These are phyloP conservation scores for Conus ventricosus DNA, from an alignment of 1,140 invertebrate species.

Conservation along the genomic window DNA sequence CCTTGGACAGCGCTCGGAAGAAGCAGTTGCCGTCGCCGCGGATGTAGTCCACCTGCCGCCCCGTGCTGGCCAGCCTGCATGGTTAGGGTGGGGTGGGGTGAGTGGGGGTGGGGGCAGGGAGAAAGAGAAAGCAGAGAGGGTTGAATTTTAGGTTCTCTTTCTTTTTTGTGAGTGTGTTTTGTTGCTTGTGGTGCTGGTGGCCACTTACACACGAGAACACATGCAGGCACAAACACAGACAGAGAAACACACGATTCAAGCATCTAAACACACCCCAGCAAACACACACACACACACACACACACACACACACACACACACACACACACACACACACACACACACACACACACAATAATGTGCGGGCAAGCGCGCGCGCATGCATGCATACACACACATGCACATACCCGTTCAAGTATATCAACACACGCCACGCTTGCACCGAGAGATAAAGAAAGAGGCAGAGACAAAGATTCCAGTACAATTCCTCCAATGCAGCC, in stretches of 20 bases:
- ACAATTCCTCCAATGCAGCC: too few relatives aligned
- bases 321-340: neutral
- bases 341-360: neutral
- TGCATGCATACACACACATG: neutral
- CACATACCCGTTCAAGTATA: neutral
- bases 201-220: too few relatives aligned
- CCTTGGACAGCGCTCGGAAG: slow-evolving; percentile 68
- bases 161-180: neutral
- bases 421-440: neutral
- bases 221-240: too few relatives aligned
- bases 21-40: slow-evolving; percentile 72
- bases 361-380: neutral
- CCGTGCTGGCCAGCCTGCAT: slow-evolving; percentile 43
- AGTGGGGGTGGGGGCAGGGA: neutral
- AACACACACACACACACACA: neutral
- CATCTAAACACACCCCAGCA: too few relatives aligned
- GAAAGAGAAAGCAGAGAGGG: too few relatives aligned
- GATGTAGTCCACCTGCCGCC: slow-evolving; percentile 64
- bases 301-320: neutral
- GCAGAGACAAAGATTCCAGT: too few relatives aligned
- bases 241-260: too few relatives aligned
- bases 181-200: too few relatives aligned
- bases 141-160: neutral
- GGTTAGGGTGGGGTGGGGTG: too few relatives aligned
- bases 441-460: too few relatives aligned